Conservation (phyloP, 2,797 vertebrate genomes). For the Poecile montanus region DNA sequence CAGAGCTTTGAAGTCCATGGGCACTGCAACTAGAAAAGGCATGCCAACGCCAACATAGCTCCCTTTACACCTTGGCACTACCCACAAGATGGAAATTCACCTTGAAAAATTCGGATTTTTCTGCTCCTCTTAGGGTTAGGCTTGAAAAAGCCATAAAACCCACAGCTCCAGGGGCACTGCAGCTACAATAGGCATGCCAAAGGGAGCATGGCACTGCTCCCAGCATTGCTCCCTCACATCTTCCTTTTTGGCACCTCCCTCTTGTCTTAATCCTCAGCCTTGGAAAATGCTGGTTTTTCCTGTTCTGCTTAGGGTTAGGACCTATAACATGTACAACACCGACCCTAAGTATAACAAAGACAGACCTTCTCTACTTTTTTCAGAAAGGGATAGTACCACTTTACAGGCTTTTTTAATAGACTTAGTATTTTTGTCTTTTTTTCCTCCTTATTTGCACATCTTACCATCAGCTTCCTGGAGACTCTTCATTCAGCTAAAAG, state of each 20-base stretch:
- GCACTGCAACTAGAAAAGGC: background rate
- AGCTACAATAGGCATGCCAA: background rate
- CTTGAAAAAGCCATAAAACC: background rate
- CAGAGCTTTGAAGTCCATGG: background rate
- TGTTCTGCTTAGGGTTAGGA: background rate
- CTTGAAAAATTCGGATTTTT: background rate
- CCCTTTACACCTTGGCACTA: background rate
- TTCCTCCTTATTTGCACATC: background rate
- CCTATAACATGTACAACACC: background rate
- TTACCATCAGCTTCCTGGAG: background rate
- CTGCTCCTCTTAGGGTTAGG: background rate
- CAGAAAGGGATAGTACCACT: background rate
- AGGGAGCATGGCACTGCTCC: accelerated
- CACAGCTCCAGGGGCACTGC: background rate
- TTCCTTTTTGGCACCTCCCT: no score
- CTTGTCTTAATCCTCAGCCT: accelerated
- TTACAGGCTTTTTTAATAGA: background rate
- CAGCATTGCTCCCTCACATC: background rate
- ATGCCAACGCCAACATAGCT: background rate
- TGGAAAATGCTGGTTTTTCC: background rate
- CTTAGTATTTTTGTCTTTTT: background rate
- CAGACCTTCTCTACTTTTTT: background rate
- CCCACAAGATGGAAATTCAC: background rate
- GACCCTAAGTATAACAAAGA: background rate
- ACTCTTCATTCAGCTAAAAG: background rate